Percentiles rank a stretch among this genome's conserved stretches.
Evolutionary conservation across 2,888 invertebrate species (phyloP).

Genomic region (Hymenopus coronatus): DNA sequence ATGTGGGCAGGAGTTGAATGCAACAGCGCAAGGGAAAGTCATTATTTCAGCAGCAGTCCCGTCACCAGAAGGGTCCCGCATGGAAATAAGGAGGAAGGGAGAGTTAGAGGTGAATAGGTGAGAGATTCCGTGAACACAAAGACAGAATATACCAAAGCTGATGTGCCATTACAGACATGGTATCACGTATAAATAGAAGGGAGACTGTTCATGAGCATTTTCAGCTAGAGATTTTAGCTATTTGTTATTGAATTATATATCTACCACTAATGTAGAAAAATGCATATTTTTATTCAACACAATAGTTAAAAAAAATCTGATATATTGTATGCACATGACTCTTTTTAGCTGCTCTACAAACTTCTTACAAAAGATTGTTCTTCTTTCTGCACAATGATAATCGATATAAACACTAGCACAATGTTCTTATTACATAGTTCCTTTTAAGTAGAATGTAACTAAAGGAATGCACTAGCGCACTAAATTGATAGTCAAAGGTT

Average conservation of each 20-base stretch:
- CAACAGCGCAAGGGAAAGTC: neutral
- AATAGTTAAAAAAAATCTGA: no score
- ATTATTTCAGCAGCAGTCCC: neutral
- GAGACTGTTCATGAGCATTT: neutral
- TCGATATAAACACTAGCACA: no score
- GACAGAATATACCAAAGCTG: neutral
- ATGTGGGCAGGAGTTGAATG: neutral
- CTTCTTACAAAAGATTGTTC: no score
- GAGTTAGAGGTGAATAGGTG: neutral
- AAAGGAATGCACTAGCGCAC: no score
- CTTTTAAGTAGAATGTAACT: no score
- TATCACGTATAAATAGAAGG: neutral
- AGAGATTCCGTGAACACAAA: neutral
- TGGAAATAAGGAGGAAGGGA: neutral
- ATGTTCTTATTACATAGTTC: no score
- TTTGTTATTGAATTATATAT: neutral
- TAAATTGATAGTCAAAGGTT: no score
- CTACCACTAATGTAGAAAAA: no score
- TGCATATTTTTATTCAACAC: no score
- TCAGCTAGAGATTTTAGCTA: neutral
- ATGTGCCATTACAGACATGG: neutral
- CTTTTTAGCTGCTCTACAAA: no score
- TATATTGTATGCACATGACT: no score
- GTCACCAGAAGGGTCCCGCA: neutral
- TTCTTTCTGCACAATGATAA: no score